Percentiles rank a stretch among this genome's conserved stretches.
Evolutionary conservation across 37 sponge, comb jelly and placozoan genomes (phyloP).

Genomic region (Diacarnus erythraeanus): DNA sequence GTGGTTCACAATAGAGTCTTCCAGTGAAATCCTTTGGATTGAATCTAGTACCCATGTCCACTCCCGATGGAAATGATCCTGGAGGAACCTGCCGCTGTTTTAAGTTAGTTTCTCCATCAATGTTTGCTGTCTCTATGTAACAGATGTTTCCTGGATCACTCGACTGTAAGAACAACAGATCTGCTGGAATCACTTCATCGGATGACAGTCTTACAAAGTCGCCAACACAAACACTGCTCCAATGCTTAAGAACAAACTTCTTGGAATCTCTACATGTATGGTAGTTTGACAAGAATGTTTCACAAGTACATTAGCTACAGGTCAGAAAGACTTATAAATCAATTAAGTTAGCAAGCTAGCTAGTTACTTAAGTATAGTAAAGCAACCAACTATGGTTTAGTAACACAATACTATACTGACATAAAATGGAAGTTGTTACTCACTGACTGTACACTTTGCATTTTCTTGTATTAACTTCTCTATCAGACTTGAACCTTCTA

Average conservation of each 20-base stretch:
- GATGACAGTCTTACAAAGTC: conserved; percentile 72
- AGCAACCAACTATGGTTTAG: no score
- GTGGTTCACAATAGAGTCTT: conserved; percentile 44
- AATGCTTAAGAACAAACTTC: conserved; percentile 18
- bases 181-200: conserved; percentile 81
- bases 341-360: no score
- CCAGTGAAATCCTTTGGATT: conserved; percentile 19
- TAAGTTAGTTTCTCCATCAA: conserved; percentile 93
- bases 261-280: conserved; percentile 24
- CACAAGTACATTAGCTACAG: no score
- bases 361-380: no score
- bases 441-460: conserved; percentile 55
- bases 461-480: conserved; percentile 47
- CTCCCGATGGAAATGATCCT: conserved; percentile 5
- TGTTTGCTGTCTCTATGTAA: conserved; percentile 84
- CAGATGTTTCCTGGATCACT: conserved; percentile 70
- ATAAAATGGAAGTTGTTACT: not conserved
- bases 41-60: not conserved
- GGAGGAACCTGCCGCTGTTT: conserved; percentile 63
- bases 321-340: no score
- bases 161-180: conserved; percentile 67
- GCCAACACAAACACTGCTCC: conserved; percentile 71
- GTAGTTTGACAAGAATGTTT: no score
- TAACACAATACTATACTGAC: not conserved
- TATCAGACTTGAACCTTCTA: conserved; percentile 69